phyloP scores from a whole-genome alignment of 2,888 invertebrate species.

The Eristalis arbustorum region DNA sequence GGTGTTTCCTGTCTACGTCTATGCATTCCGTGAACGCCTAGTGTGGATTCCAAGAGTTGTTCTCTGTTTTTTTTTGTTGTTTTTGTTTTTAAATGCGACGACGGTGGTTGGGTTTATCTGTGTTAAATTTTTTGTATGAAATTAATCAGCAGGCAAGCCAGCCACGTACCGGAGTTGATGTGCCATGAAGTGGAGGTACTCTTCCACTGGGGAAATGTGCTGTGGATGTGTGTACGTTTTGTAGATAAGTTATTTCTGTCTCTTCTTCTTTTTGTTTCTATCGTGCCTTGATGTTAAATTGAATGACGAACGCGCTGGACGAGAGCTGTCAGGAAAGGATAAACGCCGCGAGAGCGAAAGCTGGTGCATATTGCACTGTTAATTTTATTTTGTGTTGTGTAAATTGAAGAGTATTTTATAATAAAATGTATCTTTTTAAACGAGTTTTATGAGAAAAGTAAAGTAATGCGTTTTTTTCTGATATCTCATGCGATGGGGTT shows the following conservation, averaged over 20 bases:
- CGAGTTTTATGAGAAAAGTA: not conserved
- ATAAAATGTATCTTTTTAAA: not conserved
- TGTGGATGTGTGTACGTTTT: not conserved
- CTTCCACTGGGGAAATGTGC: too few species aligned
- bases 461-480: not conserved
- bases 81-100: slow-evolving; percentile 7
- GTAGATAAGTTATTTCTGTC: not conserved
- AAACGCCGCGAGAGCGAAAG: not conserved
- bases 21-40: not conserved
- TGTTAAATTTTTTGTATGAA: slow-evolving; percentile 42
- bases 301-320: not conserved
- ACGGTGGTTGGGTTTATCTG: slow-evolving; percentile 23
- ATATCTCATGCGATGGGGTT: not conserved
- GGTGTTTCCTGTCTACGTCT: not conserved
- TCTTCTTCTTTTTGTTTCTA: slow-evolving; percentile 12
- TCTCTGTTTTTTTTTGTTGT: not conserved
- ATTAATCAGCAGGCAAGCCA: slow-evolving; percentile 45
- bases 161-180: not conserved
- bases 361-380: slow-evolving; percentile 66
- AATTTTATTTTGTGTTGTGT: slow-evolving; percentile 38
- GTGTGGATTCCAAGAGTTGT: not conserved
- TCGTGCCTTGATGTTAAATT: slow-evolving; percentile 17
- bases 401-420: slow-evolving; percentile 36
- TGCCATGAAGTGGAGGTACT: slow-evolving; percentile 21
- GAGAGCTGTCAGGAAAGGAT: not conserved